Evolutionary conservation across 2,797 vertebrate species (phyloP), one percentile per base, ranked within the genome.

Genomic region (Spheniscus humboldti): DNA sequence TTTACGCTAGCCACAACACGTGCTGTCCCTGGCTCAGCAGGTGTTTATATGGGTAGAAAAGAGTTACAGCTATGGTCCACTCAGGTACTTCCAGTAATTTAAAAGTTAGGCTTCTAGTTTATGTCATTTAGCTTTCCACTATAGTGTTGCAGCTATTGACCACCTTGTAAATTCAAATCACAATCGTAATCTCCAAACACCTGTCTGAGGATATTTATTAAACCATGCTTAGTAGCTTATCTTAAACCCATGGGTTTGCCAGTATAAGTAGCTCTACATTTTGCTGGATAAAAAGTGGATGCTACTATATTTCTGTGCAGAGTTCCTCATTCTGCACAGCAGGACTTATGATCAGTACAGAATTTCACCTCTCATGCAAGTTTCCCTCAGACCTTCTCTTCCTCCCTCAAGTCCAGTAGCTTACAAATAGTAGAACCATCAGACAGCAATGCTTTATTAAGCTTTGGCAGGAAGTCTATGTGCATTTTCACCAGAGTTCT

Each of bases 401-500:
- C 66, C 47, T 88, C 17, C 37, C 43, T 50, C n/a, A 92, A 88
- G 77, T 80, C 72, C 68, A 76, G 30, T 22, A 52, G 33, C 52
- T 94, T 89, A 86, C 37, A 91, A 55, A 68, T 20, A 31, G 43
- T n/a, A 90, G 45, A 63, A 73, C 4, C 24, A 74, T 45, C 28
- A 25, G 35, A 39, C 17, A 78, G 17, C 6, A 83, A 37, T 52
- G 47, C 31, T 84, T 82, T 64, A 37, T 69, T 90, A 88, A 75
- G 15, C 18, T 74, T 73, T 84, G 45, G 25, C 19, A 91, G 52
- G 78, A 83, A 84, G 45, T n/a, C 56, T 83, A 5, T 28, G 75
- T 89, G 53, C 11, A n/a, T 95, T 90, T 96, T 90, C 56, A 73
- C 17, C n/a, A 86, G 45, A 83, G 71, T 73, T 86, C 66, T 87